A percentile compares a stretch with the other conserved stretches of the same genome.
phyloP scores from a whole-genome alignment of 2,888 invertebrate genomes.

The Cloeon dipterum region DNA sequence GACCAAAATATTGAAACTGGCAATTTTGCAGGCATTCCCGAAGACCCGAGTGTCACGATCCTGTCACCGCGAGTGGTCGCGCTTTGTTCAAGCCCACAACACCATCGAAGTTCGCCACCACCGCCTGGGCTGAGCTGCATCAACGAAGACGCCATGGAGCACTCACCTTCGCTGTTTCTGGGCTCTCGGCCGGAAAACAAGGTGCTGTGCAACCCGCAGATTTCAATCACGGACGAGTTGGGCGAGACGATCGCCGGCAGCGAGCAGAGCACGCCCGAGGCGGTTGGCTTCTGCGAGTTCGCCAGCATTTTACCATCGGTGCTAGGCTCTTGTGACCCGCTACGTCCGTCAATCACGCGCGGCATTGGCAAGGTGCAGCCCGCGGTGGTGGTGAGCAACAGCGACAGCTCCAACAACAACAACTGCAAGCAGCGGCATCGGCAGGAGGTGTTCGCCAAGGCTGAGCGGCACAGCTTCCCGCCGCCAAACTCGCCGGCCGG shows the following conservation, averaged over 20 bases:
- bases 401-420: no score
- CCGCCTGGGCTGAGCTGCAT: conserved; percentile 2
- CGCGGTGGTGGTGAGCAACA: neutral
- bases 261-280: conserved; percentile 25
- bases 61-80: neutral
- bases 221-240: conserved; percentile 75
- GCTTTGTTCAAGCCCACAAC: neutral
- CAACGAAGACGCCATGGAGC: conserved; percentile 2
- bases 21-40: neutral
- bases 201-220: conserved; percentile 40
- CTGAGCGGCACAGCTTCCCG: conserved; percentile 7
- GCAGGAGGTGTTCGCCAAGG: conserved; percentile 2
- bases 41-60: neutral
- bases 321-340: conserved; percentile 32
- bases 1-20: no score
- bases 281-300: conserved; percentile 16
- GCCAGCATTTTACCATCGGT: conserved; percentile 4
- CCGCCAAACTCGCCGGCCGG: conserved; percentile 5
- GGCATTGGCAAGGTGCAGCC: conserved; percentile 37
- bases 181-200: conserved; percentile 1
- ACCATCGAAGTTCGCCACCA: conserved; percentile 4
- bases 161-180: neutral
- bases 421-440: neutral
- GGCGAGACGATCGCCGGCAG: conserved; percentile 37
- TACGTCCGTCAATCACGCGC: conserved; percentile 56